phyloP scores from a whole-genome alignment of 1,140 invertebrate species.

The Chlorops oryzae region DNA sequence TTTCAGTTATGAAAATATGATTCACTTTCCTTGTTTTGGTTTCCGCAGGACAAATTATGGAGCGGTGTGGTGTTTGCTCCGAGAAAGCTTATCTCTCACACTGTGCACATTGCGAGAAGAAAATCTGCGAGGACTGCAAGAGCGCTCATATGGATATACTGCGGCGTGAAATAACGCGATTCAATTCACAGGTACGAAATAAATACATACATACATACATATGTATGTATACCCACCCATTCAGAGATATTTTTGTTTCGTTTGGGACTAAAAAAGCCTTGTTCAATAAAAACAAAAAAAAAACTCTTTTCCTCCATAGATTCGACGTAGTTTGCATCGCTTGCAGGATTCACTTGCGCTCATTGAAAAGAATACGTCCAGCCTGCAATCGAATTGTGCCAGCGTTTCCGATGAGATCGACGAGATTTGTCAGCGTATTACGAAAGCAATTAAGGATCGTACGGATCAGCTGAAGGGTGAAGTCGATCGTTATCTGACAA shows the following conservation, averaged over 20 bases:
- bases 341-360: conserved; percentile 76
- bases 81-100: conserved; percentile 86
- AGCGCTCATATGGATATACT: conserved; percentile 93
- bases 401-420: conserved; percentile 87
- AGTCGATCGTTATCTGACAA: conserved; percentile 79
- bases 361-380: conserved; percentile 78
- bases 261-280: too few relatives aligned
- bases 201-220: too few relatives aligned
- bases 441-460: conserved; percentile 86
- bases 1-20: neutral
- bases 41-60: conserved; percentile 66
- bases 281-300: conserved; percentile 1
- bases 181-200: conserved; percentile 86
- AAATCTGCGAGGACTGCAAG: conserved; percentile 85
- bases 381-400: conserved; percentile 76
- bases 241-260: neutral
- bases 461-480: conserved; percentile 82
- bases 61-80: conserved; percentile 83
- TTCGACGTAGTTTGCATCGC: conserved; percentile 75
- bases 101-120: conserved; percentile 92
- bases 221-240: too few relatives aligned
- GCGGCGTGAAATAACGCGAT: conserved; percentile 84
- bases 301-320: conserved; percentile 36
- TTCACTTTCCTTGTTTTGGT: neutral
- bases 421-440: conserved; percentile 80